These are phyloP conservation scores for Triplophysa rosa DNA, from an alignment of 2,113 vertebrate species.

Conservation along the genomic window DNA sequence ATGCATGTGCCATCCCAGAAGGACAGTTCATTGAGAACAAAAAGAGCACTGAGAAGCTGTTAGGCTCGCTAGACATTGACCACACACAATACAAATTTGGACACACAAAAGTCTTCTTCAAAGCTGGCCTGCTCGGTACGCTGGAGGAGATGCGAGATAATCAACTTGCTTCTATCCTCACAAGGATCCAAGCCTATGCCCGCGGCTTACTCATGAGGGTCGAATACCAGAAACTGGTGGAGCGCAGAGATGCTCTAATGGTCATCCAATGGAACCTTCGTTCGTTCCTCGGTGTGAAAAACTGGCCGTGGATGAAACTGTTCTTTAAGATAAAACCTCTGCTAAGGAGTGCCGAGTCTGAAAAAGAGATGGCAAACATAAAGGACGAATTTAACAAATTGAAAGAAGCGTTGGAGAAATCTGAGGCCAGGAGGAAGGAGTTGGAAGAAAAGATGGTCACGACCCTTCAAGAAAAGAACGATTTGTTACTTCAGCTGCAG, in stretches of 20 bases:
- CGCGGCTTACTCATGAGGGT: slow-evolving; percentile 85
- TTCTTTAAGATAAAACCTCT: slow-evolving; percentile 94
- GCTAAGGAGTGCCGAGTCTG: slow-evolving; percentile 86
- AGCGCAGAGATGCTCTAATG: slow-evolving; percentile 87
- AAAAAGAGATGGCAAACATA: slow-evolving; percentile 85
- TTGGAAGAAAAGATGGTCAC: slow-evolving; percentile 94
- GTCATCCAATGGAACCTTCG: slow-evolving; percentile 92
- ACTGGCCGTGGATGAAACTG: slow-evolving; percentile 96
- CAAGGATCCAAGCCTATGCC: slow-evolving; percentile 86
- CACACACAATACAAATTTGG: slow-evolving; percentile 85
- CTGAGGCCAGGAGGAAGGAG: slow-evolving; percentile 85
- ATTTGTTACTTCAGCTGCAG: slow-evolving; percentile 88
- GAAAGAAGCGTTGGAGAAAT: slow-evolving; percentile 80
- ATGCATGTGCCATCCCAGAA: slow-evolving; percentile 65
- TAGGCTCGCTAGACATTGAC: slow-evolving; percentile 82
- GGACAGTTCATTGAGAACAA: slow-evolving; percentile 93
- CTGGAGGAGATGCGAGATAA: slow-evolving; percentile 94
- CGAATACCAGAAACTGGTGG: slow-evolving; percentile 84
- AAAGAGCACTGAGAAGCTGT: slow-evolving; percentile 78
- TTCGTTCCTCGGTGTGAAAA: slow-evolving; percentile 90
- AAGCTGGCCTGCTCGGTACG: slow-evolving; percentile 86
- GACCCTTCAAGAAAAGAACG: slow-evolving; percentile 90
- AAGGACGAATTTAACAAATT: slow-evolving; percentile 76
- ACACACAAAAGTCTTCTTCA: slow-evolving; percentile 87
- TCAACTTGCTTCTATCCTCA: slow-evolving; percentile 86